A percentile compares a stretch with the other conserved stretches of the same genome.
phyloP scores from a whole-genome alignment of 2,888 invertebrate species.

The Hypercompe scribonia region DNA sequence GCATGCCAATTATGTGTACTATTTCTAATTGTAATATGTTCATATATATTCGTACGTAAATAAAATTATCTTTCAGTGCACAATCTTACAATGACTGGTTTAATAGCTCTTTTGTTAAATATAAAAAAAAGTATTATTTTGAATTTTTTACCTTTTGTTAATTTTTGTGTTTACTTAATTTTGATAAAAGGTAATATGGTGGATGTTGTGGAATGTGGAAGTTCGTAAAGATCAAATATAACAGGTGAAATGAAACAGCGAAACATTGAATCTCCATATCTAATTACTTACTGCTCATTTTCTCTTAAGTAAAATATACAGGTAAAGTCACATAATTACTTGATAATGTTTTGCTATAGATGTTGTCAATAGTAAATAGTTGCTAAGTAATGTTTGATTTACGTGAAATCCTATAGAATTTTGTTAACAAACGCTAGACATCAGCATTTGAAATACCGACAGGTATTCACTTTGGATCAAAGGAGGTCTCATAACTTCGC shows the following conservation, averaged over 20 bases:
- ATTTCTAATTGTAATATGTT: not conserved
- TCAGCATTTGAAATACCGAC: constrained; percentile 32
- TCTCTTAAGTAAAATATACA: constrained; percentile 11
- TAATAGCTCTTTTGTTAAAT: not conserved
- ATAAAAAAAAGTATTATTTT: not conserved
- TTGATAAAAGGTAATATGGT: not conserved
- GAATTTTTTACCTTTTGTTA: not conserved
- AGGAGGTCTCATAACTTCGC: constrained; percentile 30
- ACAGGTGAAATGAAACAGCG: not conserved
- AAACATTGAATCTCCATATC: not conserved
- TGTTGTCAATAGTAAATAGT: constrained; percentile 14
- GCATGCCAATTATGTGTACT: not conserved
- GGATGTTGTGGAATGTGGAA: no score
- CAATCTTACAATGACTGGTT: not conserved
- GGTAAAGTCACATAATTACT: not conserved
- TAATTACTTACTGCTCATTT: constrained; percentile 2
- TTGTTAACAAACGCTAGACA: constrained; percentile 27
- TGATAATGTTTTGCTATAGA: not conserved
- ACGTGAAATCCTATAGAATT: constrained; percentile 40
- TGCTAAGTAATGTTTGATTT: constrained; percentile 23
- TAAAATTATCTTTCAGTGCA: not conserved
- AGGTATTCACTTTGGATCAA: constrained; percentile 33
- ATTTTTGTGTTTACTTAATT: not conserved
- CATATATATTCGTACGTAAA: not conserved
- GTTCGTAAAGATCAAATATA: not conserved